Evolutionary conservation across 2,888 invertebrate species (phyloP).

Genomic region (Nasonia oneida): DNA sequence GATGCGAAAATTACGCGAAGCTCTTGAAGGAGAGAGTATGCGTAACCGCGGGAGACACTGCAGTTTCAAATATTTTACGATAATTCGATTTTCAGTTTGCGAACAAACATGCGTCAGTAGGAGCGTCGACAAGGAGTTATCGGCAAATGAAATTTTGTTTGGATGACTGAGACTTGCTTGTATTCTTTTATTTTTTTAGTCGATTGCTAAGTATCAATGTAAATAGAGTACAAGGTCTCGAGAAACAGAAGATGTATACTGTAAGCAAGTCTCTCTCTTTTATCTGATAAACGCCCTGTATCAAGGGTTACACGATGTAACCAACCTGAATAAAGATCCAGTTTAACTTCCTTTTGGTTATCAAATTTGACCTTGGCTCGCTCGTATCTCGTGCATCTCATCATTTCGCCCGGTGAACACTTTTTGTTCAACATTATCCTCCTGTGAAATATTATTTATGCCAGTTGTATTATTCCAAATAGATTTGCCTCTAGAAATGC

Average conservation of each 20-base stretch:
- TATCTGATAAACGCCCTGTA: not conserved
- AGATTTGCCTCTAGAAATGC: not conserved
- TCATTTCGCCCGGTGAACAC: not conserved
- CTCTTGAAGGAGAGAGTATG: not conserved
- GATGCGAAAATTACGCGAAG: not conserved
- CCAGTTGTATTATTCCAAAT: not conserved
- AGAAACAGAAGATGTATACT: not conserved
- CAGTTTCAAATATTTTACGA: constrained; percentile 15
- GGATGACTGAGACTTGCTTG: not conserved
- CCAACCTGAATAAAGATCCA: not conserved
- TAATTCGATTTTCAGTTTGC: constrained; percentile 6
- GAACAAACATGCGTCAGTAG: not conserved
- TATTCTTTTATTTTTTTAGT: not conserved
- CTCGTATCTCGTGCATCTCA: not conserved
- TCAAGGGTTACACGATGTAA: not conserved
- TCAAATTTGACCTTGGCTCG: not conserved
- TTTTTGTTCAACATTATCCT: not conserved
- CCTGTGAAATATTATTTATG: too few species aligned
- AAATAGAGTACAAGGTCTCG: not conserved
- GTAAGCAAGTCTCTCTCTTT: not conserved
- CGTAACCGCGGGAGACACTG: not conserved
- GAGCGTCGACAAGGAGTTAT: not conserved
- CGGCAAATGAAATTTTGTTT: not conserved
- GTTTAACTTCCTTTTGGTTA: constrained; percentile 1
- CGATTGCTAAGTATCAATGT: not conserved